A percentile compares a stretch with the other conserved stretches of the same genome.
Evolutionary conservation across 2,888 invertebrate species (phyloP).

Genomic region (Agrochola macilenta): DNA sequence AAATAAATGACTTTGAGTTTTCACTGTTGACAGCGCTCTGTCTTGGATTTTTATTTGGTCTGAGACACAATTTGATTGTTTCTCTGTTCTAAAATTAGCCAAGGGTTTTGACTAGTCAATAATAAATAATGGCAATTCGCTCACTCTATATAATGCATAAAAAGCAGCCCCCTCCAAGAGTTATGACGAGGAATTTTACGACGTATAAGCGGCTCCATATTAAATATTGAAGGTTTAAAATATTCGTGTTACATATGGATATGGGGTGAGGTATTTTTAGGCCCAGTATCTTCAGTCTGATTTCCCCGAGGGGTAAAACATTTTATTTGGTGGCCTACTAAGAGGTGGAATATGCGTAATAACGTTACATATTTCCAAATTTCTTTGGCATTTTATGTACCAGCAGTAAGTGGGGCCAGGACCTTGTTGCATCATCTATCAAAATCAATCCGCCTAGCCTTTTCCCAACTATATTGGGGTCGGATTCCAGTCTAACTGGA

Average conservation of each 20-base stretch:
- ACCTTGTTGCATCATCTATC: not conserved
- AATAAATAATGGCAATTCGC: not conserved
- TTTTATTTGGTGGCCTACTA: conserved; percentile 40
- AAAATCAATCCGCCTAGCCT: no score
- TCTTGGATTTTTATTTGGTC: no score
- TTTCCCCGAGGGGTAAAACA: conserved; percentile 50
- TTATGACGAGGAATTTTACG: conserved; percentile 49
- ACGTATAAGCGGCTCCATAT: conserved; percentile 34
- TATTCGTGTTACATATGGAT: conserved; percentile 44
- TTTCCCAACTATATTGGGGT: no score
- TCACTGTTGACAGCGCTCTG: no score
- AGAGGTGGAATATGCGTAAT: conserved; percentile 31
- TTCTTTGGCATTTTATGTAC: not conserved
- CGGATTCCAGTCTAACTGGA: no score
- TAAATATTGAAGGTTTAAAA: conserved; percentile 58
- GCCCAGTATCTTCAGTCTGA: conserved; percentile 44
- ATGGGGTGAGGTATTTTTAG: conserved; percentile 42
- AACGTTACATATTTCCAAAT: conserved; percentile 21
- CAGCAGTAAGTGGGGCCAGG: no score
- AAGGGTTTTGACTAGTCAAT: not conserved
- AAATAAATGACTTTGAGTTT: no score
- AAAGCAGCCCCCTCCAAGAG: conserved; percentile 14
- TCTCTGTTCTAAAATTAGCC: not conserved
- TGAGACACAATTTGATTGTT: not conserved
- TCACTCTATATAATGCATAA: conserved; percentile 24